A percentile compares a stretch with the other conserved stretches of the same genome.
Evolutionary conservation across 2,888 invertebrate genomes (phyloP).

Genomic region (Dicyrtoma fusca): DNA sequence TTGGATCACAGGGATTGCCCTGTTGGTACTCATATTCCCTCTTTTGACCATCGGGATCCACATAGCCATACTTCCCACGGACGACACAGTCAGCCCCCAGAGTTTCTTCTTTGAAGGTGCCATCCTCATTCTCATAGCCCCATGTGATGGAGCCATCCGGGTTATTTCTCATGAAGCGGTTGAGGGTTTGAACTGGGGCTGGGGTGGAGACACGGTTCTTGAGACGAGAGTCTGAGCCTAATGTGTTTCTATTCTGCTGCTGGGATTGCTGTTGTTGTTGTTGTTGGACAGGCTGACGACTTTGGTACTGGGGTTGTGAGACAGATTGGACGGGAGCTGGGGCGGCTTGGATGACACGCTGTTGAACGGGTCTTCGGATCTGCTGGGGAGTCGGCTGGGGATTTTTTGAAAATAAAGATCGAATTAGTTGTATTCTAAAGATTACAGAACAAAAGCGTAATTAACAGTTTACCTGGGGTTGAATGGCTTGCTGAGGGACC

Average conservation of each 20-base stretch:
- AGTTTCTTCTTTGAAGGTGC: constrained; percentile 56
- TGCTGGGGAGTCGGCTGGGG: constrained; percentile 42
- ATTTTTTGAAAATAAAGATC: not conserved
- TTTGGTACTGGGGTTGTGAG: constrained; percentile 24
- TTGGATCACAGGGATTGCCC: constrained; percentile 56
- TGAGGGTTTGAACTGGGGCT: constrained; percentile 55
- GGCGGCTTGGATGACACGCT: constrained; percentile 38
- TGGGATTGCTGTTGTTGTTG: constrained; percentile 10
- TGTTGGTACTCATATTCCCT: constrained; percentile 55
- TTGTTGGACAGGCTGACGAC: constrained; percentile 21
- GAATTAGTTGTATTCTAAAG: not conserved
- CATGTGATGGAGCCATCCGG: constrained; percentile 55
- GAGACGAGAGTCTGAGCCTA: constrained; percentile 6
- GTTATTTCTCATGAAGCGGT: constrained; percentile 54
- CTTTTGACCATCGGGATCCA: constrained; percentile 56
- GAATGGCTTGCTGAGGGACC: constrained; percentile 39
- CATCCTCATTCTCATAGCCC: constrained; percentile 56
- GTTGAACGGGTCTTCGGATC: constrained; percentile 47
- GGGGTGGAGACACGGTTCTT: constrained; percentile 44
- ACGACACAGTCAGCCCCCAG: constrained; percentile 56
- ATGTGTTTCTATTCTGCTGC: not conserved
- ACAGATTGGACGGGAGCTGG: constrained; percentile 31
- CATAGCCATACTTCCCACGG: constrained; percentile 56
- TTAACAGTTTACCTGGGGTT: constrained; percentile 44
- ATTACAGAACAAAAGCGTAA: not conserved